Conservation (phyloP, 1,140 invertebrate species). For the Sesamia nonagrioides region DNA sequence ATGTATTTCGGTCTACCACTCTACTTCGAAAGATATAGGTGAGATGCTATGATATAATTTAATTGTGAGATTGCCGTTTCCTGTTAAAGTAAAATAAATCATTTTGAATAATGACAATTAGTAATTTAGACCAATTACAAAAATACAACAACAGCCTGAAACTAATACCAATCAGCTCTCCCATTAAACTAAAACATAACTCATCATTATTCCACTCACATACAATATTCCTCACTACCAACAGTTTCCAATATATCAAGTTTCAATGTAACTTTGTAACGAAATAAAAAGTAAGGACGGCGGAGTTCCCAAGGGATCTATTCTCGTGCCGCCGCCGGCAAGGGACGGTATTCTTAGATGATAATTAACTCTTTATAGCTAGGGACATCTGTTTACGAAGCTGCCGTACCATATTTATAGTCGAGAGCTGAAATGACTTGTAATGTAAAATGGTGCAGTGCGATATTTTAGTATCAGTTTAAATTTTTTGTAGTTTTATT, state of each 20-base stretch:
- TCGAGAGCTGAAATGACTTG: background rate
- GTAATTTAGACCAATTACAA: background rate
- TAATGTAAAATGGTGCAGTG: slow-evolving; percentile 20
- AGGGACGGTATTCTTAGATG: slow-evolving; percentile 78
- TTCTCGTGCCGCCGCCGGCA: slow-evolving; percentile 59
- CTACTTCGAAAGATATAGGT: too few species aligned
- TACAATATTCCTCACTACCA: background rate
- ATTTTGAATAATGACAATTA: background rate
- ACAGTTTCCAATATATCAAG: slow-evolving; percentile 56
- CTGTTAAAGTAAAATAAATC: too few species aligned
- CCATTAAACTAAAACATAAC: slow-evolving; percentile 1
- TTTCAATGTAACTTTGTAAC: slow-evolving; percentile 54
- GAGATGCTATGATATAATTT: too few species aligned
- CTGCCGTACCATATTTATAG: slow-evolving; percentile 43
- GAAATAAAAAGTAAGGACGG: slow-evolving; percentile 64
- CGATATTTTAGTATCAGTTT: slow-evolving; percentile 22
- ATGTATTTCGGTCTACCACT: too few species aligned
- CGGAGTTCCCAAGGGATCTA: slow-evolving; percentile 75
- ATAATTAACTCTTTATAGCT: slow-evolving; percentile 84
- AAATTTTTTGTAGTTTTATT: background rate
- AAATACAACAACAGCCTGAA: background rate
- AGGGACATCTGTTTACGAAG: slow-evolving; percentile 78
- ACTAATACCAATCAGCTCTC: background rate
- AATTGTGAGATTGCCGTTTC: too few species aligned
- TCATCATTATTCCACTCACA: slow-evolving; percentile 3